A percentile compares a stretch with the other conserved stretches of the same genome.
Conservation (phyloP, 2,888 invertebrate species). For the Drosophila quasianomalipes region DNA sequence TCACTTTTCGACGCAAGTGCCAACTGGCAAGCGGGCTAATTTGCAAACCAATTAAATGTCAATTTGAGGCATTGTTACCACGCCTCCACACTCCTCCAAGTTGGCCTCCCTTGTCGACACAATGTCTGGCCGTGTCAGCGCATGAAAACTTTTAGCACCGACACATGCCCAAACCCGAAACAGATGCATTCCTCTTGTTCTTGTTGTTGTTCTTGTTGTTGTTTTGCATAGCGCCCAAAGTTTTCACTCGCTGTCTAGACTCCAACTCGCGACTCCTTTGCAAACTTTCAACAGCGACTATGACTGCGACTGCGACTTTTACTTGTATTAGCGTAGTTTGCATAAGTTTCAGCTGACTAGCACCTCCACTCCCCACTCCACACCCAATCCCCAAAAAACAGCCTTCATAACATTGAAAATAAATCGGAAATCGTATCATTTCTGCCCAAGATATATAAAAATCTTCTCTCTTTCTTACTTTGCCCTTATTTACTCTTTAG, state of each 20-base stretch:
- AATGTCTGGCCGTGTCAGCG: constrained; percentile 65
- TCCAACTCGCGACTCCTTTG: constrained; percentile 52
- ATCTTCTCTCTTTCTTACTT: not conserved
- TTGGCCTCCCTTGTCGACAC: constrained; percentile 43
- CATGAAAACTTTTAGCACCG: constrained; percentile 47
- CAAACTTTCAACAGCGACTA: constrained; percentile 38
- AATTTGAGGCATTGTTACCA: constrained; percentile 81
- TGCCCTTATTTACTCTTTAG: not conserved
- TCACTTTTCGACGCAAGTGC: not conserved
- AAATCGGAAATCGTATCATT: not conserved
- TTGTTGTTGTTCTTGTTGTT: constrained; percentile 12
- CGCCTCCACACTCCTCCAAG: not conserved
- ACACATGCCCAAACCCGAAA: not conserved
- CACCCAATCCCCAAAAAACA: not conserved
- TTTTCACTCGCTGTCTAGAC: constrained; percentile 73
- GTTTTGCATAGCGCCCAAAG: constrained; percentile 54
- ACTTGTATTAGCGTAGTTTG: constrained; percentile 76
- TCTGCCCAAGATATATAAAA: not conserved
- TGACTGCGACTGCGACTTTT: constrained; percentile 46
- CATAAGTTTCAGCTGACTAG: constrained; percentile 64
- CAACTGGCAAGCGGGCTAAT: constrained; percentile 71
- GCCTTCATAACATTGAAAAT: not conserved
- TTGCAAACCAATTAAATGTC: constrained; percentile 83
- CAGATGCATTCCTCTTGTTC: constrained; percentile 29
- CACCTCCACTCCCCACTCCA: not conserved